Base-by-base conservation (phyloP, 2,113 vertebrate genomes). In the Rynchops niger region DNA sequence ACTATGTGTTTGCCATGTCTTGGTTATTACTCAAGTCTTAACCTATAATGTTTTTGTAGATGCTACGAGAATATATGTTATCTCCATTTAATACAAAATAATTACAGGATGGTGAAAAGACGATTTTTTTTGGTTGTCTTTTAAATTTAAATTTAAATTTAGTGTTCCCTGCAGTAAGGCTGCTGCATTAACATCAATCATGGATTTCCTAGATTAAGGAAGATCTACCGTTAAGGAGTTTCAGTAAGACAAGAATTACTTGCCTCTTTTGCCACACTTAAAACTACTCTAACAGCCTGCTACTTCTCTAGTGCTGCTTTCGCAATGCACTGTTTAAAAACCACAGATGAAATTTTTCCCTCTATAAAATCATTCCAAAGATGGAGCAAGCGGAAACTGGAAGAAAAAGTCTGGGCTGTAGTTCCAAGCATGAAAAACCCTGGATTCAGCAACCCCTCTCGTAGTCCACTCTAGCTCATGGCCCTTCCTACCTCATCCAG, bases 381-480 rank as follows among this genome's bases (percentile, higher is more conserved):
- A 14, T 3, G 42, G 23, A 79, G 30, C 6, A 69, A 56, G 21
- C 0, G 0, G 34, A 16, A 38, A 84, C 19, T 25, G 30, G 22
- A 7, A 73, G 63, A 53, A 55, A 26, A 61, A 29, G 20, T 4
- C 56, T 7, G 5, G 66, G 26, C 21, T 16, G 58, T 61, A 73
- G 66, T 11, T 76, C 55, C 26, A 29, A 43, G 20, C 38, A 29
- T 2, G 53, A 40, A 21, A 23, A 59, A 11, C 17, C 11, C 23
- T 36, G 22, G 25, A 50, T 52, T 11, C 42, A 66, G 50, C 1
- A 62, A 6, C 3, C 3, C 43, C 29, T 59, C 45, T 9, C 2
- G 4, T 1, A 43, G 9, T 21, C 23, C 23, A 2, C 36, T 43
- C 25, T 9, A 38, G 50, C 9, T 36, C 38, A 3, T 0, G 9